Percentiles rank a stretch among this genome's conserved stretches.
phyloP scores from a whole-genome alignment of 1,140 invertebrate genomes.

The Drosophila ficusphila region DNA sequence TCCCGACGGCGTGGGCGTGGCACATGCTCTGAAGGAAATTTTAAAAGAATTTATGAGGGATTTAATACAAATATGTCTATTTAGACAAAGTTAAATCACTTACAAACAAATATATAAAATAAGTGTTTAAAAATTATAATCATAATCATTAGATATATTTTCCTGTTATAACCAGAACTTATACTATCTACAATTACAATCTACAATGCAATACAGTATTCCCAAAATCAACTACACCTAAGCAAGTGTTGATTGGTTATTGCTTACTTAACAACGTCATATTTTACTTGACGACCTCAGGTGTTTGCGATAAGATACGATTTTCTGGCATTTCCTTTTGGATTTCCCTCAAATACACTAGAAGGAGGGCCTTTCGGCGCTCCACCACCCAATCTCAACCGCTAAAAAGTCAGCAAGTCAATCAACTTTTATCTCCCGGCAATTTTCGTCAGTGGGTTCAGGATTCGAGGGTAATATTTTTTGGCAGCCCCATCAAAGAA shows the following conservation, averaged over 20 bases:
- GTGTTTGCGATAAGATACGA: slow-evolving; percentile 22
- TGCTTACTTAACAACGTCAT: background rate
- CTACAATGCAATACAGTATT: background rate
- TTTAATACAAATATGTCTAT: background rate
- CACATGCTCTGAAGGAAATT: slow-evolving; percentile 86
- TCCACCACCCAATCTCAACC: background rate
- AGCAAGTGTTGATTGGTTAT: background rate
- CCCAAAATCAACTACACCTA: background rate
- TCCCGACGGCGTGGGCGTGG: slow-evolving; percentile 75
- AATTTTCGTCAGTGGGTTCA: slow-evolving; percentile 19
- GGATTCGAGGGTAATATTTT: slow-evolving; percentile 45
- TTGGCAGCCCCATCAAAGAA: slow-evolving; percentile 50
- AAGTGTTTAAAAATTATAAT: too few species aligned
- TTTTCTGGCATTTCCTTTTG: background rate
- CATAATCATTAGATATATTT: too few species aligned
- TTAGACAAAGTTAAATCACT: too few species aligned
- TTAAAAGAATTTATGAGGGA: background rate
- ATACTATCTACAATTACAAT: background rate
- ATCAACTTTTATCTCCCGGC: slow-evolving; percentile 50
- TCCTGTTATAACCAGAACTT: too few species aligned
- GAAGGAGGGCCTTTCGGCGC: background rate
- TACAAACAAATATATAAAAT: too few species aligned
- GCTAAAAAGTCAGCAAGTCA: slow-evolving; percentile 21
- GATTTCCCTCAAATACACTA: slow-evolving; percentile 5
- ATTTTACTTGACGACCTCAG: slow-evolving; percentile 5